phyloP scores from a whole-genome alignment of 2,797 vertebrate species.

The Choloepus didactylus region DNA sequence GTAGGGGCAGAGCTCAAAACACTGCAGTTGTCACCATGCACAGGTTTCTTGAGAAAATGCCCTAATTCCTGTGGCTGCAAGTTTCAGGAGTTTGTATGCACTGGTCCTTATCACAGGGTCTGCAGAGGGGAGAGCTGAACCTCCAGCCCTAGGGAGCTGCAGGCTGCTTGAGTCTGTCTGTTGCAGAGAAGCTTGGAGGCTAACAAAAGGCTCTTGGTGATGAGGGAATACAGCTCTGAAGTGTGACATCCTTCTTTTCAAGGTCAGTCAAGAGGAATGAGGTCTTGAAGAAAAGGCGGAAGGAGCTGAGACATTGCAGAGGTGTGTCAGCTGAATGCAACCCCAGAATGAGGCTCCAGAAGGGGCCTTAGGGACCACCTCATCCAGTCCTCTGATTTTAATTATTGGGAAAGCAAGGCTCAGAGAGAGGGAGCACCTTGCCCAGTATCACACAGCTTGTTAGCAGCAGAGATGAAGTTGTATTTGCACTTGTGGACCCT shows the following conservation, averaged over 20 bases:
- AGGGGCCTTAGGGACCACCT: rapidly evolving
- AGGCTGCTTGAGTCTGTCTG: not conserved
- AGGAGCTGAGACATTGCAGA: not conserved
- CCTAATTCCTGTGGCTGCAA: not conserved
- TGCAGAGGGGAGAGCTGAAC: not conserved
- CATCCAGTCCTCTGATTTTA: not conserved
- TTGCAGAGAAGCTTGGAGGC: not conserved
- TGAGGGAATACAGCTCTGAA: rapidly evolving
- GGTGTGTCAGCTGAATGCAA: not conserved
- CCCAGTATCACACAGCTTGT: rapidly evolving
- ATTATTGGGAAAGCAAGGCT: not conserved
- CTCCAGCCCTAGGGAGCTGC: not conserved
- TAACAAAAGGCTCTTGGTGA: not conserved
- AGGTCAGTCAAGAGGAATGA: not conserved
- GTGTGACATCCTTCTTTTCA: not conserved
- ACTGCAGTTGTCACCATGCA: rapidly evolving
- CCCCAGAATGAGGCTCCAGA: rapidly evolving
- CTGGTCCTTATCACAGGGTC: not conserved
- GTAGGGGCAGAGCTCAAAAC: not conserved
- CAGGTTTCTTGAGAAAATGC: not conserved
- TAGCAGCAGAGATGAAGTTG: rapidly evolving
- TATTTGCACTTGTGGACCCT: not conserved
- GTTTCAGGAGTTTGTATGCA: not conserved
- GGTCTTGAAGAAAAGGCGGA: not conserved
- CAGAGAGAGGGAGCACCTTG: not conserved